phyloP scores from a whole-genome alignment of 2,113 vertebrate genomes.

The Numida meleagris region DNA sequence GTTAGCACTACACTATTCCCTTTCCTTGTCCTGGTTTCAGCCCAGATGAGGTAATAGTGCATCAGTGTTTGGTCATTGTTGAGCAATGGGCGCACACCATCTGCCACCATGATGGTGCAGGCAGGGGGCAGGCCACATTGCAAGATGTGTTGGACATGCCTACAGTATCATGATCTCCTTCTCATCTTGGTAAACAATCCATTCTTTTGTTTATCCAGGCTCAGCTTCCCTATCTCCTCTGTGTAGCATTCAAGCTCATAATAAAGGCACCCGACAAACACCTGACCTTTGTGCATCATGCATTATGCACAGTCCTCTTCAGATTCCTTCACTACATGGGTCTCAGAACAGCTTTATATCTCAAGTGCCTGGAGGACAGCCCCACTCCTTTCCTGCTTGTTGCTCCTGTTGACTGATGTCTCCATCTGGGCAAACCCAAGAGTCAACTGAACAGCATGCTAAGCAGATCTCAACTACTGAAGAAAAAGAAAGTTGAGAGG shows the following conservation, averaged over 20 bases:
- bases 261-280: neutral
- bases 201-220: neutral
- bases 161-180: neutral
- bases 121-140: no score
- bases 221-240: neutral
- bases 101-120: no score
- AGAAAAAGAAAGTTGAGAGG: neutral
- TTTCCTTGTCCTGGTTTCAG: no score
- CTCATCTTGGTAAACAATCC: neutral
- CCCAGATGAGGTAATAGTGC: no score
- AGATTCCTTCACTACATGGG: neutral
- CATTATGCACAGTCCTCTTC: neutral
- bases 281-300: neutral
- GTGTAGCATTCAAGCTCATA: rapidly evolving
- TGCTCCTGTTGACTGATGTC: neutral
- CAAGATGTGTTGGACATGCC: no score
- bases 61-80: no score
- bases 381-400: neutral
- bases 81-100: no score
- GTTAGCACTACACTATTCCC: no score
- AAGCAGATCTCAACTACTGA: neutral
- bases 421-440: neutral
- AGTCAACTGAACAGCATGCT: neutral
- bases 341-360: neutral
- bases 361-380: neutral